Base-by-base conservation (phyloP, 2,888 invertebrate species). In the Lobophora halterata region DNA sequence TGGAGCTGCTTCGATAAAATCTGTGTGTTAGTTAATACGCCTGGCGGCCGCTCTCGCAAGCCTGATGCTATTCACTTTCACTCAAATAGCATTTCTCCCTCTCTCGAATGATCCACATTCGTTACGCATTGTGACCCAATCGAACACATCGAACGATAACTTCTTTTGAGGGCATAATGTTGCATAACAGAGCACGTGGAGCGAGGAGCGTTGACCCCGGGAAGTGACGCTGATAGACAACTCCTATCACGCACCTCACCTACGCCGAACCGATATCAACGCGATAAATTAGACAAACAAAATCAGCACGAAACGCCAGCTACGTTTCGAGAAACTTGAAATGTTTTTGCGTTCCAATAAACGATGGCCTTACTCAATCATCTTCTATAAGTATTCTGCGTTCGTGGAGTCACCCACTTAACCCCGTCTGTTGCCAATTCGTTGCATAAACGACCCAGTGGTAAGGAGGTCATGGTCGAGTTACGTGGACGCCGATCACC, bases 361-460 rank as follows among this genome's bases (percentile, higher is more conserved):
- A 45, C 59, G 58, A 43, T 61, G 70, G 63, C 62, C 71, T 81
- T 79, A 72, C 74, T 69, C 73, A 79, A 79, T 63, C 65, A 59
- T 68, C 65, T 72, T 20, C 64, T 70, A 68, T 62, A n/a, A n/a
- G n/a, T n/a, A 71, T 72, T 71, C 71, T 55, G 56, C 50, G 60
- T 53, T 52, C 50, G 61, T 58, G 71, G 65, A 73, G 71, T 74
- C 72, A 73, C 71, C 75, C 68, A 79, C 73, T 76, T 74, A 62
- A 61, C 59, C 50, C 53, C 61, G 64, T 52, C 58, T 58, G 67
- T 71, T 72, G 71, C 70, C 72, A 78, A 77, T 73, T 76, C 61
- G 66, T 85, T 86, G 82, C 85, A 83, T 79, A 80, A 85, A 82
- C 78, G 80, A 74, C 80, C 82, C 74, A 79, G 74, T 75, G 72